Base-by-base conservation (phyloP, 2,797 vertebrate genomes). In the Heterohyrax brucei region DNA sequence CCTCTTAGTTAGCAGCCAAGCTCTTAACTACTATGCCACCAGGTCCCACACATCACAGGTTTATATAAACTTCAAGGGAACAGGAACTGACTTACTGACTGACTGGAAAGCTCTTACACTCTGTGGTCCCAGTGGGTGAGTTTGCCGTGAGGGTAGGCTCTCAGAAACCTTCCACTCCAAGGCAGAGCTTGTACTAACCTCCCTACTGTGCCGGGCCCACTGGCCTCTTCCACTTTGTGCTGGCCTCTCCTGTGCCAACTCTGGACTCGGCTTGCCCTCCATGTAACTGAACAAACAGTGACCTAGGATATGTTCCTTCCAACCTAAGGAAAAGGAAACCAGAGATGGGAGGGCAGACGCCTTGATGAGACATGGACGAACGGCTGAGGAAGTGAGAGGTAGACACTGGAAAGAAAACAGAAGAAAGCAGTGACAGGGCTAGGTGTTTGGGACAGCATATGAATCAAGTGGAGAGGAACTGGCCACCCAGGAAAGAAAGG, bases 401-500 rank as follows among this genome's bases (percentile, higher is more conserved):
- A 0, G 48, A 44, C 12, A 0, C 1, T 46, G 73, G 56, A 44
- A 64, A 70, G 39, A 78, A 26, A 64, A 77, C 10, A 30, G 72
- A 14, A 26, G 61, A 14, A 56, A 33, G 53, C 10, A 0, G 13
- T 18, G 30, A 10, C 5, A 1, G 46, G 48, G 2, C 5, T 4
- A 2, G 53, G 33, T 22, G 0, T 24, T 10, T 1, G 1, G 21
- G 3, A 7, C 0, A 72, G 28, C 0, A 14, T 18, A 8, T 1
- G 2, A 3, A 59, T 21, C 46, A 26, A 7, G 9, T 3, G 7
- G 26, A 10, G 48, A 66, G 78, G 50, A 44, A 48, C n/a, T 6
- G 39, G 64, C 59, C 10, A 0, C 26, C 16, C 21, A 61, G 66
- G 46, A 44, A 0, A n/a, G 46, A 13, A 0, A 73, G 5, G 12